Percentiles rank a stretch among this genome's conserved stretches.
Conservation (phyloP, 92 coral and sea anemone species). For the Anthopleura xanthogrammica region DNA sequence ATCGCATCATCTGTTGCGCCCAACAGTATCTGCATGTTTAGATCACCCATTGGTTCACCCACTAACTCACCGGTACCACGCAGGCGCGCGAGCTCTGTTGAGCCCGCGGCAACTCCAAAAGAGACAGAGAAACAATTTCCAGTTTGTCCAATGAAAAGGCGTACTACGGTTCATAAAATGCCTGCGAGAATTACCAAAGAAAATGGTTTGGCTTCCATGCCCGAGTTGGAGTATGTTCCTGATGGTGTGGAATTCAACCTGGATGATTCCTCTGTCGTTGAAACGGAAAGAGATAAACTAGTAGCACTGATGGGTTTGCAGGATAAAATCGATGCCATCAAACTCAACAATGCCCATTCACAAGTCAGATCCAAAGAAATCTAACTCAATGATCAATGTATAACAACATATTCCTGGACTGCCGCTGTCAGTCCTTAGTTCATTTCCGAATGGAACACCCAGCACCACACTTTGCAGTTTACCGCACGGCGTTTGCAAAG, state of each 20-base stretch:
- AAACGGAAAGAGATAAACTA: slow-evolving; percentile 28
- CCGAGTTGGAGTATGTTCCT: slow-evolving; percentile 41
- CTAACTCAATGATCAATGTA: neutral
- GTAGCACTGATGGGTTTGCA: slow-evolving; percentile 38
- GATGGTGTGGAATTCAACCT: slow-evolving; percentile 33
- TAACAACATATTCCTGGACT: no score
- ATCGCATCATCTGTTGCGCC: slow-evolving; percentile 87
- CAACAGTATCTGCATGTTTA: slow-evolving; percentile 82
- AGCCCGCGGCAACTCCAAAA: slow-evolving; percentile 23
- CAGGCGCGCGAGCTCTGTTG: slow-evolving; percentile 62
- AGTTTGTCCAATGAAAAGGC: slow-evolving; percentile 37
- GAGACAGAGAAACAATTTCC: slow-evolving; percentile 3
- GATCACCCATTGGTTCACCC: slow-evolving; percentile 86
- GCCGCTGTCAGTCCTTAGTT: no score
- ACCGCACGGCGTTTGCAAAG: no score
- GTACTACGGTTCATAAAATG: slow-evolving; percentile 49
- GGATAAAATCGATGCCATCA: slow-evolving; percentile 28
- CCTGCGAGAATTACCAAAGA: slow-evolving; percentile 24
- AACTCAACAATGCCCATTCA: no score
- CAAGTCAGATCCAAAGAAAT: slow-evolving; percentile 8
- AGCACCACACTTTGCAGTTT: no score
- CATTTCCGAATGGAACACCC: no score
- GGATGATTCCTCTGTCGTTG: slow-evolving; percentile 36
- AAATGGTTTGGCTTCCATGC: slow-evolving; percentile 22
- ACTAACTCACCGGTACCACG: slow-evolving; percentile 58